Evolutionary conservation across 2,797 vertebrate genomes (phyloP), one percentile per base, ranked within the genome.

Genomic region (Bovichtus diacanthus): DNA sequence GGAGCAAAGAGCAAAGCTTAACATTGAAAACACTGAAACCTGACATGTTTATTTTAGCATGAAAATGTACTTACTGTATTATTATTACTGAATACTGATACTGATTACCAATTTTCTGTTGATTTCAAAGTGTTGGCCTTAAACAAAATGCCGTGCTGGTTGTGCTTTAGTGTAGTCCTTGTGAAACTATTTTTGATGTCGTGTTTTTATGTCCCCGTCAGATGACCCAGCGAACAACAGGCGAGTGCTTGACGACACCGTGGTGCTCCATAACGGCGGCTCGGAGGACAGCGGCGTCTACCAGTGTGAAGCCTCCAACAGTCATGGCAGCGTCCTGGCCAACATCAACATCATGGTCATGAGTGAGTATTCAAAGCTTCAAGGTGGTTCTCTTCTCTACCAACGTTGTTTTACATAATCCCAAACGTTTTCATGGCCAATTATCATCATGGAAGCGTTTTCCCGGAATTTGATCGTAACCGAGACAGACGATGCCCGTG

Each of bases 291-390:
- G 94, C 0, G 96, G 91, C 0, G 96, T 98, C 58, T 99, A 96
- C 90, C 98, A 99, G 86, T 99, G 98, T 0, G 96, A 98, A 75
- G 97, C 96, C 73, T 95, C 94, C 74, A 99, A 99, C 88, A 90
- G 68, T 21, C 97, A 99, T 0, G 97, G 97, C 41, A 95, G 92
- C 18, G 83, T 99, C 70, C 94, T 98, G 50, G 95, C 95, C 39
- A 99, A 95, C 1, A 90, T 96, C 64, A 98, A 97, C 19, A 85
- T 99, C 44, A 93, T 99, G 58, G 93, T 99, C 31, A 90, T 96
- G 71, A 96, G 98, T 99, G 90, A 96, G 97, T 94, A 2, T 11
- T 8, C 16, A 49, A 7, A 21, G 54, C n/a, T 4, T 36, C 23
- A 27, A 66, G 38, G 5, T 27, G 39, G 18, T 41, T 70, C 34